Percentiles rank a stretch among this genome's conserved stretches.
Conservation (phyloP, 2,797 vertebrate species). For the Zalophus californianus region DNA sequence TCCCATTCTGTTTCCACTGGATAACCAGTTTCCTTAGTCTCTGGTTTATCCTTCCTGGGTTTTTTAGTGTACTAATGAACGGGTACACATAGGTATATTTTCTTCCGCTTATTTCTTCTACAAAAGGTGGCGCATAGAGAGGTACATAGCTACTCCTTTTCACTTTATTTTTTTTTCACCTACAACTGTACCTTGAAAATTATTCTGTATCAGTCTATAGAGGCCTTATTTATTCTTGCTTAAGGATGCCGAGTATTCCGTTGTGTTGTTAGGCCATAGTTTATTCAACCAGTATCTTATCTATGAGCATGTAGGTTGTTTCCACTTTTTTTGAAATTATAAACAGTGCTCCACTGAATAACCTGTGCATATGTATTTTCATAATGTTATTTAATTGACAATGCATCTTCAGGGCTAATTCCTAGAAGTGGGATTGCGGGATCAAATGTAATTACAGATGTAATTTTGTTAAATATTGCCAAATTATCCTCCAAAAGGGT, state of each 20-base stretch:
- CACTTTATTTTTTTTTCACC: not conserved
- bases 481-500: not conserved
- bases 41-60: not conserved
- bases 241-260: not conserved
- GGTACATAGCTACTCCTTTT: not conserved
- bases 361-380: not conserved
- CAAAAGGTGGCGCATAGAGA: not conserved
- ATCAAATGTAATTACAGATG: not conserved
- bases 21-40: not conserved
- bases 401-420: conserved; percentile 35
- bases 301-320: not conserved
- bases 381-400: conserved; percentile 2
- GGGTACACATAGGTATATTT: not conserved
- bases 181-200: not conserved
- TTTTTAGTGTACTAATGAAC: not conserved
- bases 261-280: not conserved
- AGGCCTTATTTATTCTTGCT: not conserved
- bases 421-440: not conserved
- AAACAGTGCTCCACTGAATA: not conserved
- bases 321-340: not conserved
- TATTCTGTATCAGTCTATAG: fast-evolving
- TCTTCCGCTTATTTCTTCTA: not conserved
- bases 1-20: not conserved
- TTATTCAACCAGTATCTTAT: not conserved
- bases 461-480: not conserved